Evolutionary conservation across 2,888 invertebrate genomes (phyloP), one percentile per base, ranked within the genome.

Genomic region (Alitta virens): DNA sequence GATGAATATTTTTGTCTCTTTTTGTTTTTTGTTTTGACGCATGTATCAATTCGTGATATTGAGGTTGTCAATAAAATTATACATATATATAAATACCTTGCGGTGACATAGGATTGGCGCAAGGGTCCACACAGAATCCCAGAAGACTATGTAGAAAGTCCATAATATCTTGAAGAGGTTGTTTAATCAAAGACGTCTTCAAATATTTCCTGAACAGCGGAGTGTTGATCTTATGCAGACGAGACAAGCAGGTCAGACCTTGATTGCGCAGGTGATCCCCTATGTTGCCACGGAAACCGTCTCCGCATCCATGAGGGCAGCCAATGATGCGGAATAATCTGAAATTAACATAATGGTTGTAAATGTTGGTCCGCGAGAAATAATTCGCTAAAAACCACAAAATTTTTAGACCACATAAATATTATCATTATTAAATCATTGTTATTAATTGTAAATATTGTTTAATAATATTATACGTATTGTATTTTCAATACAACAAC

Each of bases 71-170:
- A n/a, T n/a, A n/a, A n/a, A n/a, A n/a, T n/a, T n/a, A n/a, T n/a
- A n/a, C n/a, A 33, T 7, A 33, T 33, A 33, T 33, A 33, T 12
- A 33, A 5, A 5, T 33, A 51, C 59, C 52, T 52, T n/a, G 52
- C 2, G 52, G 52, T 14, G 52, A 52, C 52, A 52, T 7, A 14
- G 63, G 56, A 3, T 62, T 59, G 24, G 56, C 27, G 2, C 38
- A 66, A 14, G 94, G 94, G 82, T 97, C 96, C 42, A 92, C 88
- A 83, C 99, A 99, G 82, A 94, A 99, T 5, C 96, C 96, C 56
- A 96, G 88, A 72, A 95, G 92, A 0, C 97, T 89, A 80, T 99
- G 99, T 66, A 98, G 89, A 76, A 97, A 91, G 76, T 98, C 97
- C 60, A 99, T 84, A 9, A 95, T 87, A 67, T 94, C 93, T 21